Base-by-base conservation (phyloP, 2,888 invertebrate species). In the Agriopis leucophaearia region DNA sequence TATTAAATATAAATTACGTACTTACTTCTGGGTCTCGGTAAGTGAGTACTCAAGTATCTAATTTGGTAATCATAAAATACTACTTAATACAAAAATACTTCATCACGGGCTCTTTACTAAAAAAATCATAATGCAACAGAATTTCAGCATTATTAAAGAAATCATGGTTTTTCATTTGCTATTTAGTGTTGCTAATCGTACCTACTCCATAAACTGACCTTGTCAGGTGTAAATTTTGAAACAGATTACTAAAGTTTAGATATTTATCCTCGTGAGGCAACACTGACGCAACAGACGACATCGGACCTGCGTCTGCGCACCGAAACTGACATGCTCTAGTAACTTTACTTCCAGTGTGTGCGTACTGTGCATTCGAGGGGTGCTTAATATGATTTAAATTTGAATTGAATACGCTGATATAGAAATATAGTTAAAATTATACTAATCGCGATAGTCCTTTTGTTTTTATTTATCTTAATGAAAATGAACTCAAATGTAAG, bases 271-370 rank as follows among this genome's bases (percentile, higher is more conserved):
- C 75, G 81, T 87, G 88, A 82, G 74, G 89, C 80, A 84, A 85
- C 64, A 63, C 64, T 86, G 82, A 81, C 74, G 86, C 76, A 84
- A 86, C 70, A 66, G 76, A 81, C 78, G 88, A 87, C 88, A 86
- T 82, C 86, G 82, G 78, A 75, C 66, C 73, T 66, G 77, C 76
- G 79, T 74, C 66, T 72, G 75, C 78, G 81, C 77, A 72, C 69
- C 73, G 76, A 82, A 82, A 84, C 73, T 73, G 89, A 86, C 86
- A 78, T 79, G 92, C 92, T 93, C 92, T 92, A 88, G 82, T 91
- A 88, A 89, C 71, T 71, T 66, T 18, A 74, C 69, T 69, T 69
- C 61, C 66, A 74, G 51, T 66, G 55, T 58, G 44, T 61, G 51
- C 58, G 58, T 35, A 13, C 50, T 27, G 27, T 27, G 18, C 45